phyloP scores from a whole-genome alignment of 1,140 invertebrate species.

The Drosophila ironensis region DNA sequence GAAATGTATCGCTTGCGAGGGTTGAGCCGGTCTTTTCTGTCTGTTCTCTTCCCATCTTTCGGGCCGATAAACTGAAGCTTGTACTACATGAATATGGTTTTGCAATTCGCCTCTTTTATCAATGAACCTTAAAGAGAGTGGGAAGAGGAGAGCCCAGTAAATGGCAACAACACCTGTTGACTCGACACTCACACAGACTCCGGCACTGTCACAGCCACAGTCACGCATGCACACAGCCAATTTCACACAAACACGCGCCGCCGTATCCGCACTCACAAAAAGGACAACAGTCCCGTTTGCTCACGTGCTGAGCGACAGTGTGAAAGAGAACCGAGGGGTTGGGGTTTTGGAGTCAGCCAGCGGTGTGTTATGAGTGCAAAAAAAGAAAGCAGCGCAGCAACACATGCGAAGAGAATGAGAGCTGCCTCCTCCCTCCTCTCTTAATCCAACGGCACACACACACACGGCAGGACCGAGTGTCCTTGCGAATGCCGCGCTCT shows the following conservation, averaged over 20 bases:
- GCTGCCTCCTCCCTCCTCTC: background rate
- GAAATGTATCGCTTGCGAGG: no score
- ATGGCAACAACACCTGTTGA: slow-evolving; percentile 70
- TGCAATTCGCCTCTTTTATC: slow-evolving; percentile 9
- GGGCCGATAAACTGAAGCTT: no score
- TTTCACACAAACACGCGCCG: slow-evolving; percentile 62
- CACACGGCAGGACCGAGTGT: no score
- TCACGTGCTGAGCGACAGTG: slow-evolving; percentile 42
- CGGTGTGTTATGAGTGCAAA: slow-evolving; percentile 2
- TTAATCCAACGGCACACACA: slow-evolving; percentile 2
- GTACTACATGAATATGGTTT: background rate
- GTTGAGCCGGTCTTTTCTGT: no score
- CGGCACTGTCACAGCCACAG: background rate
- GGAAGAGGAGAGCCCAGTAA: slow-evolving; percentile 44
- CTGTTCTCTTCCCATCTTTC: no score
- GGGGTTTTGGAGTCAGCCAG: no score
- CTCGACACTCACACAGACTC: slow-evolving; percentile 34
- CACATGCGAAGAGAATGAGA: slow-evolving; percentile 33
- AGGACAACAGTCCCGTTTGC: slow-evolving; percentile 57
- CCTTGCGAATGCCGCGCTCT: slow-evolving; percentile 6
- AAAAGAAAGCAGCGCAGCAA: slow-evolving; percentile 20
- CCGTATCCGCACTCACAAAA: slow-evolving; percentile 30
- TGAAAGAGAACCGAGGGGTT: slow-evolving; percentile 5
- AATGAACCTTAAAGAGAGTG: slow-evolving; percentile 42
- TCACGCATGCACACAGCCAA: slow-evolving; percentile 10